Evolutionary conservation across 2,113 vertebrate genomes (phyloP).

Genomic region (Micronycteris hirsuta): DNA sequence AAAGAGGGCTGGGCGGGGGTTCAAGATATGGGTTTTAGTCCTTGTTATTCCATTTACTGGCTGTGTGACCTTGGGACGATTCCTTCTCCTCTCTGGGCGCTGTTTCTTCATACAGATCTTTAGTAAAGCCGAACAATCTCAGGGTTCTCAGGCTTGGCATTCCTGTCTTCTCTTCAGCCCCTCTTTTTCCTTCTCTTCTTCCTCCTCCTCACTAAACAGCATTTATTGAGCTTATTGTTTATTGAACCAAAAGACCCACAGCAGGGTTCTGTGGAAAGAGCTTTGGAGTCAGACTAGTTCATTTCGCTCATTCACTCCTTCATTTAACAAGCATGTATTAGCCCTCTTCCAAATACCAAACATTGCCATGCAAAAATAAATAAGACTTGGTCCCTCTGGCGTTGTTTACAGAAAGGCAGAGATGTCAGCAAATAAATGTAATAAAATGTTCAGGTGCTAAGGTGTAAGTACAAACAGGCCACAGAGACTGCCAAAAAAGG

Average conservation of each 20-base stretch:
- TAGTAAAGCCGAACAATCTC: not conserved
- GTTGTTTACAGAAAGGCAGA: not conserved
- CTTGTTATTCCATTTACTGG: not conserved
- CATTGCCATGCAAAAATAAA: not conserved
- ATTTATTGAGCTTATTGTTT: not conserved
- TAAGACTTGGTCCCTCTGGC: not conserved
- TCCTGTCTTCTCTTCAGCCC: not conserved
- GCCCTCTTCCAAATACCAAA: not conserved
- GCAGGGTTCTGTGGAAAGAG: not conserved
- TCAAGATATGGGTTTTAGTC: not conserved
- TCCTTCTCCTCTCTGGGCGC: not conserved
- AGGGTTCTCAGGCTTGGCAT: not conserved
- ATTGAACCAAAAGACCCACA: not conserved
- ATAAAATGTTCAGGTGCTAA: not conserved
- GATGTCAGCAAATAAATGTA: not conserved
- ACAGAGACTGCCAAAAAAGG: not conserved
- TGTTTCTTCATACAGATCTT: not conserved
- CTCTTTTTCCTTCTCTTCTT: not conserved
- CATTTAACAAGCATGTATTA: not conserved
- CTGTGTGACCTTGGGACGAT: slow-evolving; percentile 51
- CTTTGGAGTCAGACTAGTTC: not conserved
- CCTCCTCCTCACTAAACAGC: not conserved
- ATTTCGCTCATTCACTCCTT: not conserved
- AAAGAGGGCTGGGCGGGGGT: not conserved
- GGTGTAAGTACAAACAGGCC: not conserved